phyloP scores from a whole-genome alignment of 2,113 vertebrate species.

The Onychostruthus taczanowskii region DNA sequence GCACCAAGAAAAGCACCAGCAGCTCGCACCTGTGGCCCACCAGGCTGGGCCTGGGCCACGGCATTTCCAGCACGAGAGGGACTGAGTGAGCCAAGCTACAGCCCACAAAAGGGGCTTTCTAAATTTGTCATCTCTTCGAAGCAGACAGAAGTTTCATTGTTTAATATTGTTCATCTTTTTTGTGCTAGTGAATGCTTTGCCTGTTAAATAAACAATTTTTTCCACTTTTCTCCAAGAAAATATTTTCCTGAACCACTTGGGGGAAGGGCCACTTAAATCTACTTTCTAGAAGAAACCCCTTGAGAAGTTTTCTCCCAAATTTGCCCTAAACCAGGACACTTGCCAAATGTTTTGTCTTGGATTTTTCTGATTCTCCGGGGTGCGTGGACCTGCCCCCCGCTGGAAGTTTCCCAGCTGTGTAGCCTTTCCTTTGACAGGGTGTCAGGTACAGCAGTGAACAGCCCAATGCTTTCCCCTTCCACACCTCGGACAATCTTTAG shows the following conservation, averaged over 20 bases:
- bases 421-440: not conserved
- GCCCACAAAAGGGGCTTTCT: not conserved
- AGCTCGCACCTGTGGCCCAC: not conserved
- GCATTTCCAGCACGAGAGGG: not conserved
- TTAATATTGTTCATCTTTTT: not conserved
- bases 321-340: not conserved
- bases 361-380: not conserved
- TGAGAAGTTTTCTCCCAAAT: not conserved
- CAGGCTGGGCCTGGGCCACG: fast-evolving
- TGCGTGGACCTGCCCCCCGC: fast-evolving
- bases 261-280: not conserved
- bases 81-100: not conserved
- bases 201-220: not conserved
- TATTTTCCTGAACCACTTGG: not conserved
- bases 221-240: not conserved
- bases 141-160: not conserved
- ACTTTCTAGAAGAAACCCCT: not conserved
- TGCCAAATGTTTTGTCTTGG: not conserved
- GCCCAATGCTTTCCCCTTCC: not conserved
- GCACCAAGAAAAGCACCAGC: not conserved
- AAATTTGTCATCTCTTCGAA: not conserved
- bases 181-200: not conserved
- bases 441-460: not conserved
- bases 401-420: not conserved
- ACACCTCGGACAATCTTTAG: not conserved